Percentiles rank a stretch among this genome's conserved stretches.
These are phyloP conservation scores for Spinus pinus DNA, from an alignment of 2,797 vertebrate species.

Conservation along the genomic window DNA sequence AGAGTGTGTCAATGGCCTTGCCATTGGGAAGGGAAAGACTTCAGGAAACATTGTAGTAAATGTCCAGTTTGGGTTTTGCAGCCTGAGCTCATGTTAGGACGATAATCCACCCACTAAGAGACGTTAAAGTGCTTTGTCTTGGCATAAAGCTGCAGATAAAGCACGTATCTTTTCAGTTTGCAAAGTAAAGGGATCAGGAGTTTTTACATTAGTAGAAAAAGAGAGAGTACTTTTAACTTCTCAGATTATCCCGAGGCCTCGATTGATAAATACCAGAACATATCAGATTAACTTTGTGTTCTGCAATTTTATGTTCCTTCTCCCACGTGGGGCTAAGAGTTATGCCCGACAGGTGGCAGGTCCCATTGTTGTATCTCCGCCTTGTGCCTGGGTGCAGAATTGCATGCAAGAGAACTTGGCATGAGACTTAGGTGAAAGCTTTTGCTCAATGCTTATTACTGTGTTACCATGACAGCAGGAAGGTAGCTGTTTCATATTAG, in stretches of 20 bases:
- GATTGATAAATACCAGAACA: not conserved
- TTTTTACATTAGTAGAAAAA: not conserved
- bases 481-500: not conserved
- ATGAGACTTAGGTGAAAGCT: not conserved
- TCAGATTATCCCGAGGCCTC: not conserved
- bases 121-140: not conserved
- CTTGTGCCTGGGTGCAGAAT: not conserved
- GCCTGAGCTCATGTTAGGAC: not conserved
- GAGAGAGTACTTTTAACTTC: not conserved
- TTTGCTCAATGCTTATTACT: not conserved
- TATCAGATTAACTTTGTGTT: not conserved
- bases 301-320: not conserved
- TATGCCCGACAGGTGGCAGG: not conserved
- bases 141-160: not conserved
- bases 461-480: not conserved
- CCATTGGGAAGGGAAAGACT: not conserved
- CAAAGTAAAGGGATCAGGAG: not conserved
- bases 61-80: not conserved
- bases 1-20: not conserved
- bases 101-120: not conserved
- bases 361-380: not conserved
- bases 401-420: not conserved
- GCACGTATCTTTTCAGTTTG: not conserved
- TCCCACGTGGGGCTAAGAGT: not conserved
- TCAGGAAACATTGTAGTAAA: not conserved